Evolutionary conservation across 2,888 invertebrate species (phyloP), one percentile per base, ranked within the genome.

Genomic region (Hartigia nigra): DNA sequence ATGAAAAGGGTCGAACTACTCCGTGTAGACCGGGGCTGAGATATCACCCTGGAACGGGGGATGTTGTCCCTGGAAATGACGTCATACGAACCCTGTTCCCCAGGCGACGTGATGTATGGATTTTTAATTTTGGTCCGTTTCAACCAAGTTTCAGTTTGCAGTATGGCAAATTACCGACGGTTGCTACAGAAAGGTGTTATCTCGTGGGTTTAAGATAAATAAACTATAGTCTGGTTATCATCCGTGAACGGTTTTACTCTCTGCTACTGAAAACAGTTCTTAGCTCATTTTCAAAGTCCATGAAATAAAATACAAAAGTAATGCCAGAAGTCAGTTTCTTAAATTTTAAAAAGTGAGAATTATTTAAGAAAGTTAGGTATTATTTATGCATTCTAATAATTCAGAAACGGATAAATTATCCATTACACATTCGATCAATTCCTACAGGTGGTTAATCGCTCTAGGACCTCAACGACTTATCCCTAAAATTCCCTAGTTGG

Each of bases 1-100:
- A 78, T 75, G 72, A 31, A 76, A 76, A 72, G 31, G 31, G n/a
- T 55, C 31, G 72, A 72, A 34, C 72, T 72, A 9, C 55, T 72
- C 72, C 72, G 72, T 32, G 72, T 31, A 34, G 12, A 72, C 31
- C 31, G n/a, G 72, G 72, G 72, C 32, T 31, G 72, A 31, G 32
- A 31, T 72, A 32, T 72, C 72, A 72, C 31, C 32, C 72, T 72
- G 32, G 34, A 31, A 34, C 34, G 34, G 72, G 72, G 72, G 34
- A 72, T 72, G 34, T 72, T 72, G 72, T 72, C 34, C 72, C 72
- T 72, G 34, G 72, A 72, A 14, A 72, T 72, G 72, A 72, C 72
- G 72, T 72, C 72, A 72, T 12, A 32, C 23, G 34, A 31, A 72
- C 72, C 72, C 3, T 72, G 34, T 34, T 72, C 72, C 32, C 31